Conservation (phyloP, 1,140 invertebrate genomes). For the Hypsibius dujardini region DNA sequence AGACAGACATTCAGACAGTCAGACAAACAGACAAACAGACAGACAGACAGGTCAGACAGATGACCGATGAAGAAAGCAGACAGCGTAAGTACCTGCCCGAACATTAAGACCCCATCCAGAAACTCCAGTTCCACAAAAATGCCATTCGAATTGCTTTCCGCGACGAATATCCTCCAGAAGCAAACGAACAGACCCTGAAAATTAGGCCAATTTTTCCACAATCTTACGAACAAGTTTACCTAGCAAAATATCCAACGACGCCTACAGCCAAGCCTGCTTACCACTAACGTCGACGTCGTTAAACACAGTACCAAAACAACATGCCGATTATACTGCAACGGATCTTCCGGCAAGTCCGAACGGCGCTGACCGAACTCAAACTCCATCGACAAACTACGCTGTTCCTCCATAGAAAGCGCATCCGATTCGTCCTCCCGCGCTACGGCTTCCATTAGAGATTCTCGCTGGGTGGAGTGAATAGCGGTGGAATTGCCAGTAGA, state of each 20-base stretch:
- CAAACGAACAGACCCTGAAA: slow-evolving; percentile 60
- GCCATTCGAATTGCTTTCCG: slow-evolving; percentile 50
- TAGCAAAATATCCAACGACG: too few species aligned
- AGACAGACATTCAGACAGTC: too few species aligned
- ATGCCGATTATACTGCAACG: slow-evolving; percentile 38
- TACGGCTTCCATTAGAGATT: too few species aligned
- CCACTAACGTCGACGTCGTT: slow-evolving; percentile 67
- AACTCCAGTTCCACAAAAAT: slow-evolving; percentile 78
- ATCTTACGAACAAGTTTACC: slow-evolving; percentile 12
- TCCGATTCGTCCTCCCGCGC: too few species aligned
- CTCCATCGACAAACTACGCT: too few species aligned
- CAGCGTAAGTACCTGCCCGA: slow-evolving; percentile 45
- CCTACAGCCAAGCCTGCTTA: slow-evolving; percentile 33
- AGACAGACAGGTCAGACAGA: too few species aligned
- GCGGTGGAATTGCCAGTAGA: too few species aligned
- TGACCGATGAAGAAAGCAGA: too few species aligned
- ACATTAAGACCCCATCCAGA: slow-evolving; percentile 66
- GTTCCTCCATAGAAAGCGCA: too few species aligned
- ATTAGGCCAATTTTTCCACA: slow-evolving; percentile 18
- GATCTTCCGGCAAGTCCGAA: not conserved
- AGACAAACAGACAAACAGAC: too few species aligned
- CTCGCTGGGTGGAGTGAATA: too few species aligned
- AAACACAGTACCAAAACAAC: slow-evolving; percentile 62
- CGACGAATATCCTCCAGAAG: slow-evolving; percentile 63
- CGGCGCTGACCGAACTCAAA: not conserved